Base-by-base conservation (phyloP, 2,888 invertebrate genomes). In the Sceliomorpha sp. region DNA sequence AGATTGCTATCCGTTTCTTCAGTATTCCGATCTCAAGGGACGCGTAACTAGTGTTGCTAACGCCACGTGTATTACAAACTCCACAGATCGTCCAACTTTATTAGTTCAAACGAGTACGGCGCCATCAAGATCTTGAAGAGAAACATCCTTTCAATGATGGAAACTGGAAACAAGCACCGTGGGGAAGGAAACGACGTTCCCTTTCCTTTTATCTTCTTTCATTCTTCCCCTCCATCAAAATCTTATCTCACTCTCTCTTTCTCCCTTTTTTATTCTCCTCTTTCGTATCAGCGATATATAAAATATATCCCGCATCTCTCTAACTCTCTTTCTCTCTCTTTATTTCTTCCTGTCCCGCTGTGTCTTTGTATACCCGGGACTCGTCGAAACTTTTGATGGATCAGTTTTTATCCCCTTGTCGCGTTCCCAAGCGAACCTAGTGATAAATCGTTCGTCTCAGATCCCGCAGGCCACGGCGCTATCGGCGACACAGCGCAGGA, bases 361-460 rank as follows among this genome's bases (percentile, higher is more conserved):
- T 53, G 50, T 59, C 63, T 62, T 56, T 63, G 50, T 58, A 55
- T 72, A 69, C 60, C 64, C 73, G 48, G 62, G 73, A 72, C 74
- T 82, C 78, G 77, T 79, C 77, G 76, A 80, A 83, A 83, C 80
- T 84, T 83, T 81, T 81, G 79, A 84, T 77, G 73, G 78, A 81
- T 77, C 74, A 72, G 72, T 83, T 82, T 81, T 83, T 80, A 77
- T 79, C 63, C 74, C 50, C 55, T 47, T 31, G 47, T 48, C 50
- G 48, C 72, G 73, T 78, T 80, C 77, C 76, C 78, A 75, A 51
- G 71, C 73, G 69, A 70, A 31, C 26, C 39, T 34, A 64, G 73
- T 76, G 79, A 82, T 80, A 78, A 80, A 82, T 83, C 74, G 82
- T 70, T 73, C 75, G 55, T 55, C 70, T 74, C 67, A 60, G 60